These are phyloP conservation scores for Neoitamus cyanurus DNA, from an alignment of 2,888 invertebrate genomes.

Conservation along the genomic window DNA sequence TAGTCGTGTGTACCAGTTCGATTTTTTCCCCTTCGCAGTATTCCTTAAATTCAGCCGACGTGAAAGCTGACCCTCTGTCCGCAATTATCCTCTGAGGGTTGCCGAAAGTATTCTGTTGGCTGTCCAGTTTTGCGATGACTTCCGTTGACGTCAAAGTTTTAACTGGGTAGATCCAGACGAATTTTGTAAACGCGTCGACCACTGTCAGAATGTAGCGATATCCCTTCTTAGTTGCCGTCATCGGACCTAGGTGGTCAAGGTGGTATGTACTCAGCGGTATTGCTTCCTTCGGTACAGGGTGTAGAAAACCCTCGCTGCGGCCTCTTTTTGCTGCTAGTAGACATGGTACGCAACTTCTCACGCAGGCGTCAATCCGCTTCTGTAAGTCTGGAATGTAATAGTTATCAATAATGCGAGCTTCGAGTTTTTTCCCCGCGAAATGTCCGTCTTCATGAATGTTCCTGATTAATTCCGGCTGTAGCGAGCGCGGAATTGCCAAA, in stretches of 20 bases:
- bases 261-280: conserved; percentile 57
- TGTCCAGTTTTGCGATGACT: not conserved
- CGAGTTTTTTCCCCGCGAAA: conserved; percentile 57
- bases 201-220: not conserved
- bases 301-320: conserved; percentile 58
- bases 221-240: conserved; percentile 51
- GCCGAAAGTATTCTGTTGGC: conserved; percentile 59
- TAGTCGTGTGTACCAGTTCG: conserved; percentile 52
- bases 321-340: conserved; percentile 53
- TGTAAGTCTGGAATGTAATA: conserved; percentile 55
- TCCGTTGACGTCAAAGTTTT: not conserved
- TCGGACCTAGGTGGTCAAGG: conserved; percentile 59
- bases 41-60: conserved; percentile 58
- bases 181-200: not conserved
- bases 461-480: conserved; percentile 59
- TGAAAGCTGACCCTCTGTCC: conserved; percentile 60
- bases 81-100: conserved; percentile 59
- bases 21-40: conserved; percentile 59
- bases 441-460: conserved; percentile 60
- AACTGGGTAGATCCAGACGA: not conserved
- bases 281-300: conserved; percentile 57
- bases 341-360: not conserved
- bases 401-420: conserved; percentile 54
- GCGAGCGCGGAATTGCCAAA: conserved; percentile 57
- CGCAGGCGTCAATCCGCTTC: conserved; percentile 1